These are phyloP conservation scores for Heliconius hermathena DNA, from an alignment of 1,140 invertebrate genomes.

Conservation along the genomic window DNA sequence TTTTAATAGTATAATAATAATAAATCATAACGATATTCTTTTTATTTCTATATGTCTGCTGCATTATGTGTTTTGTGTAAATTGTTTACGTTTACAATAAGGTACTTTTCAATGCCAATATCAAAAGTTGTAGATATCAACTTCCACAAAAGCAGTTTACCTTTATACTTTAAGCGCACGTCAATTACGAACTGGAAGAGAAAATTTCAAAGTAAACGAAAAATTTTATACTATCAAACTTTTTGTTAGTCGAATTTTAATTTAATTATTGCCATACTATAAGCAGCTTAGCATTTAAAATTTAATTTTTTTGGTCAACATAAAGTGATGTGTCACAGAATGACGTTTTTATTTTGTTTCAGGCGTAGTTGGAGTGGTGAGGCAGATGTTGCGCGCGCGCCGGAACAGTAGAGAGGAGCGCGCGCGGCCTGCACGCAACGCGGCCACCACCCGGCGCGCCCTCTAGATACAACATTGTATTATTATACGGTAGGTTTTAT, in stretches of 20 bases:
- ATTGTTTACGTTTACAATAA: neutral
- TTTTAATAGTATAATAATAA: too few relatives aligned
- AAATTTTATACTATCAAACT: neutral
- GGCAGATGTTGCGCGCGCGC: slow-evolving; percentile 71
- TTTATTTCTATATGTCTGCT: neutral
- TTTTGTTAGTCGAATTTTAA: neutral
- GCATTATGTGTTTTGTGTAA: neutral
- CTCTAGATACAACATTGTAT: slow-evolving; percentile 65
- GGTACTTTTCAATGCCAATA: neutral
- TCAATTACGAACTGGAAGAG: neutral
- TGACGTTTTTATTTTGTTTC: slow-evolving; percentile 30
- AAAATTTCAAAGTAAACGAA: neutral
- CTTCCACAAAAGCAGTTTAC: neutral
- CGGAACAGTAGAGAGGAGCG: slow-evolving; percentile 61
- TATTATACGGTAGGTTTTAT: slow-evolving; percentile 62
- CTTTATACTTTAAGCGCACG: neutral
- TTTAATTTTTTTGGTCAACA: neutral
- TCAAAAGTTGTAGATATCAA: neutral
- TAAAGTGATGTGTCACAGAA: neutral
- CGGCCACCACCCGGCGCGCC: slow-evolving; percentile 66
- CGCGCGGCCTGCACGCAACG: slow-evolving; percentile 66
- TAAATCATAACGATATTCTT: too few relatives aligned
- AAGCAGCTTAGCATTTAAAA: neutral
- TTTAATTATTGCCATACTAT: neutral
- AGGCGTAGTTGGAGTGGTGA: slow-evolving; percentile 58